Conservation (phyloP, 53 echinoderm and acorn worm species). For the Temnopleurus reevesii region DNA sequence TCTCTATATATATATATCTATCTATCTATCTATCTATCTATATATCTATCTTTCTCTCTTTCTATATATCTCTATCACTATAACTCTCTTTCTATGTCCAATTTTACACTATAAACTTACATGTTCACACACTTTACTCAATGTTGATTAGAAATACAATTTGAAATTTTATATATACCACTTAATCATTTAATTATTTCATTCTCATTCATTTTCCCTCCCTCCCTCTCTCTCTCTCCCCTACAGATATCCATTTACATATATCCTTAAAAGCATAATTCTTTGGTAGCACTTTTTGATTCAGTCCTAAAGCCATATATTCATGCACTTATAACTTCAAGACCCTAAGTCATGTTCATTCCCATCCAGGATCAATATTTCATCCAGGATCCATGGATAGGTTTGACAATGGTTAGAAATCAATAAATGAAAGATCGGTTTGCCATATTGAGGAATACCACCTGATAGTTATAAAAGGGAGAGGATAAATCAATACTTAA, state of each 20-base stretch:
- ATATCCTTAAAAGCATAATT: too few relatives aligned
- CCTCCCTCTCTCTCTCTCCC: not conserved
- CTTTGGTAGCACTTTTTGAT: not conserved
- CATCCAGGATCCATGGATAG: not conserved
- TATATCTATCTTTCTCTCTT: not conserved
- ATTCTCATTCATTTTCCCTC: not conserved
- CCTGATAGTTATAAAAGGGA: constrained; percentile 14
- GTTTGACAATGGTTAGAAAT: not conserved
- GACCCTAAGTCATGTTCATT: not conserved
- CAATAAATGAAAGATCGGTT: constrained; percentile 34
- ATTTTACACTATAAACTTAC: not conserved
- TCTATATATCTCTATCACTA: not conserved
- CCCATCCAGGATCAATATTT: not conserved
- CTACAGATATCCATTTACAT: too few relatives aligned
- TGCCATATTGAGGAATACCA: constrained; percentile 22
- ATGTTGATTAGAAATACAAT: too few relatives aligned
- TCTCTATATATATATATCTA: too few relatives aligned
- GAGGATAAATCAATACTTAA: constrained; percentile 33
- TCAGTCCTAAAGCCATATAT: not conserved
- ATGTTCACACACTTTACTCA: too few relatives aligned
- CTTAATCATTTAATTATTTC: not conserved
- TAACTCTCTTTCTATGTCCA: not conserved
- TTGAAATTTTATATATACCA: not conserved
- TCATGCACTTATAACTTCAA: constrained; percentile 21
- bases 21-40: not conserved